phyloP scores from a whole-genome alignment of 1,140 invertebrate genomes.

The Limonius californicus region DNA sequence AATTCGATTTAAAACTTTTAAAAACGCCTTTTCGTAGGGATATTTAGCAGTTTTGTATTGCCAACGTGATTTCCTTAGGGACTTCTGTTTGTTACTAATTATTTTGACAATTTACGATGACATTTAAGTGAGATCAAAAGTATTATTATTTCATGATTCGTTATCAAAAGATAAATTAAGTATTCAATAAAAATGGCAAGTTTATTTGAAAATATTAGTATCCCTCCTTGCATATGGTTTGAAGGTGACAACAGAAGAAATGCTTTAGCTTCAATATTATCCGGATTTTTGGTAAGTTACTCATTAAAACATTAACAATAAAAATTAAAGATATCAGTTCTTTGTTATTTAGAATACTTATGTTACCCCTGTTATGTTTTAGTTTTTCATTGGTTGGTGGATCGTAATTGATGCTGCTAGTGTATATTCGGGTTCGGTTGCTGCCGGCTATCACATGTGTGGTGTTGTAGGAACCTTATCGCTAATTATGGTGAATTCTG shows the following conservation, averaged over 20 bases:
- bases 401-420: conserved; percentile 92
- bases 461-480: conserved; percentile 92
- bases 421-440: conserved; percentile 68
- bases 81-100: too few relatives aligned
- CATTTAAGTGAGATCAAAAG: too few relatives aligned
- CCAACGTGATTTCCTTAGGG: too few relatives aligned
- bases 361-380: conserved; percentile 37
- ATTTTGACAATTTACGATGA: too few relatives aligned
- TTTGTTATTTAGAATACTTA: too few relatives aligned
- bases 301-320: too few relatives aligned
- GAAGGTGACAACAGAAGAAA: conserved; percentile 74
- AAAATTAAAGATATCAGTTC: too few relatives aligned
- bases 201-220: conserved; percentile 52
- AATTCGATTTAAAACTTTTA: too few relatives aligned
- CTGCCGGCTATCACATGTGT: conserved; percentile 84
- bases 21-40: too few relatives aligned
- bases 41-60: too few relatives aligned
- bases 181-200: conserved; percentile 29
- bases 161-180: too few relatives aligned
- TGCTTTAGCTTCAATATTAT: conserved; percentile 73
- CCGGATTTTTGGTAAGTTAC: conserved; percentile 78
- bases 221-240: conserved; percentile 59
- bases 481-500: conserved; percentile 95
- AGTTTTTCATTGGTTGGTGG: conserved; percentile 98
- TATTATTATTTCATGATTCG: too few relatives aligned